Conservation (phyloP, 2,888 invertebrate species). For the Phaonia tiefii region DNA sequence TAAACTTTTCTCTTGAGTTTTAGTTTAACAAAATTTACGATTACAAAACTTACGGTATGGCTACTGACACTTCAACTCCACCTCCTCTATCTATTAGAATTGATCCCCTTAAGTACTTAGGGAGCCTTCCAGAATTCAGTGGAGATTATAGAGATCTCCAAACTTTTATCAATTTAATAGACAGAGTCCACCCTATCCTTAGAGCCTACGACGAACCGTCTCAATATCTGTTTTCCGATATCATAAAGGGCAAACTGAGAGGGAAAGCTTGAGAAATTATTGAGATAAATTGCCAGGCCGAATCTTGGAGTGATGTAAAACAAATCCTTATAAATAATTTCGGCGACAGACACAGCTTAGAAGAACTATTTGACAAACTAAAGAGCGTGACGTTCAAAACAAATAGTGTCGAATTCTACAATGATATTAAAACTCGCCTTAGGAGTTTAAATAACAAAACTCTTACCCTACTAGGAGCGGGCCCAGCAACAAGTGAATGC, state of each 20-base stretch:
- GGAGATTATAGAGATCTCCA: conserved; percentile 6
- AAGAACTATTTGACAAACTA: neutral
- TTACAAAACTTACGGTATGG: neutral
- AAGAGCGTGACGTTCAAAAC: neutral
- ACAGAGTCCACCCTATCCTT: conserved; percentile 23
- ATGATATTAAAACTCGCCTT: conserved; percentile 11
- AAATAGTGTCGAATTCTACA: neutral
- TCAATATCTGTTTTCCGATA: conserved; percentile 26
- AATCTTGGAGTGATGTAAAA: conserved; percentile 18
- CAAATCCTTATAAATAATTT: conserved; percentile 4
- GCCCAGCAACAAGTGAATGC: neutral
- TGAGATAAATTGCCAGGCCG: neutral
- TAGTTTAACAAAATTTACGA: no score
- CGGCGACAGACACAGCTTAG: conserved; percentile 9
- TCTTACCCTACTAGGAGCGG: neutral
- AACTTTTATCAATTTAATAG: neutral
- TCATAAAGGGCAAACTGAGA: conserved; percentile 8
- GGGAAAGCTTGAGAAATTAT: neutral
- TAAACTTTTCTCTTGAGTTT: no score
- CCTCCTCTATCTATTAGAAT: neutral
- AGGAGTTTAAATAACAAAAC: conserved; percentile 3
- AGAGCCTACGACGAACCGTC: conserved; percentile 29
- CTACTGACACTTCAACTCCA: neutral
- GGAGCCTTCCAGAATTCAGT: conserved; percentile 27
- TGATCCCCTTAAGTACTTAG: conserved; percentile 8